Base-by-base conservation (phyloP, 2,888 invertebrate genomes). In the Stenchaetothrips biformis region DNA sequence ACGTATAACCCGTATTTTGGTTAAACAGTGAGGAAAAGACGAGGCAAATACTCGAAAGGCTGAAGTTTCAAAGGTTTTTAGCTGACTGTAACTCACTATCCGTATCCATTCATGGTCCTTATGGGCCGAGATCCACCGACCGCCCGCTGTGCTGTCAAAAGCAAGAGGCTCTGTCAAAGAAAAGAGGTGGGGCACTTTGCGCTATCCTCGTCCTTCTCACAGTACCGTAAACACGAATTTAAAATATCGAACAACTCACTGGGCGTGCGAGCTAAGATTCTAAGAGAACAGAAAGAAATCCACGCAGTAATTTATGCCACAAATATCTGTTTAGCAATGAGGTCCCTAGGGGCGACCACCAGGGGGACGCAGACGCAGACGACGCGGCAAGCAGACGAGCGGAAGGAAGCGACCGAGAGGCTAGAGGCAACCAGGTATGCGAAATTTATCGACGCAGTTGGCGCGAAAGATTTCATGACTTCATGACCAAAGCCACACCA, bases 31-130 rank as follows among this genome's bases (percentile, higher is more conserved):
- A 53, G 53, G 16, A 13, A 16, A 13, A 13, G 8, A 49, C 8
- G 7, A 13, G 2, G 9, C 53, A 53, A 13, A 53, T 67, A 21
- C n/a, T 0, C 9, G 3, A 21, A 62, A n/a, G 18, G 9, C 21
- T n/a, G 9, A 6, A 18, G 4, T 7, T 67, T n/a, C 4, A 67
- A 67, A 37, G 37, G 37, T 37, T 37, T 37, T 6, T 53, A 53
- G 53, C 53, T 6, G 9, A 53, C 2, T 53, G 2, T 11, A 2
- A 74, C 67, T 74, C 25, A 74, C 67, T 74, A 74, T 8, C 67
- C 67, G 25, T 74, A 74, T 74, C 67, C 67, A 21, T 74, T 74
- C 67, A 74, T 74, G n/a, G 67, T 74, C 67, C 67, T 74, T 74
- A 25, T 74, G 67, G 67, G 67, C 25, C 59, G 13, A 0, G 16